These are phyloP conservation scores for Rhea pennata DNA, from an alignment of 2,113 vertebrate species.

Conservation along the genomic window DNA sequence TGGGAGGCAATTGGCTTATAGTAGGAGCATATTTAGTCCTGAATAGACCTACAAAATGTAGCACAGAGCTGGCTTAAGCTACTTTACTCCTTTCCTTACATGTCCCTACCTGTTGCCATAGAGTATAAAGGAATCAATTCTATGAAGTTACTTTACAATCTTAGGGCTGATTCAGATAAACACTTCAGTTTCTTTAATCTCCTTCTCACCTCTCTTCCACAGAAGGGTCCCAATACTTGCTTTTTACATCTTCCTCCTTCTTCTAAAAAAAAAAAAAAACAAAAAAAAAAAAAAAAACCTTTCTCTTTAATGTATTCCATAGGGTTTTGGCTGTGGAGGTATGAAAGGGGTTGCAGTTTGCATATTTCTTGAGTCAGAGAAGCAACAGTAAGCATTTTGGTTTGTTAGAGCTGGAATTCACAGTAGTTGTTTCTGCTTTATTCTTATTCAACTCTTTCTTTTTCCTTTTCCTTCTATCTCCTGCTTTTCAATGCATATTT, in stretches of 20 bases:
- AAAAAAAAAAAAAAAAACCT: background rate
- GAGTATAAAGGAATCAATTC: background rate
- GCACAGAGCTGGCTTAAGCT: background rate
- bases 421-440: background rate
- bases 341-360: background rate
- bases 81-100: background rate
- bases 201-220: background rate
- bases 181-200: background rate
- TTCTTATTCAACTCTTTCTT: background rate
- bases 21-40: background rate
- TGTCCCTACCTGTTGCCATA: background rate
- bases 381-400: background rate
- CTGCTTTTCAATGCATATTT: background rate
- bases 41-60: background rate
- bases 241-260: background rate
- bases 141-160: background rate
- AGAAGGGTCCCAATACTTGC: background rate
- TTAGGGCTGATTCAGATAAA: background rate
- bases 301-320: background rate
- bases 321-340: accelerated
- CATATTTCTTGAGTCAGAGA: background rate
- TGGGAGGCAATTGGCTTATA: background rate
- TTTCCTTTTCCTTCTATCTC: background rate
- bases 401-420: background rate
- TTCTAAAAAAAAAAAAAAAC: too few relatives aligned